Conservation (phyloP, 2,797 vertebrate genomes). For the Chiloscyllium punctatum region DNA sequence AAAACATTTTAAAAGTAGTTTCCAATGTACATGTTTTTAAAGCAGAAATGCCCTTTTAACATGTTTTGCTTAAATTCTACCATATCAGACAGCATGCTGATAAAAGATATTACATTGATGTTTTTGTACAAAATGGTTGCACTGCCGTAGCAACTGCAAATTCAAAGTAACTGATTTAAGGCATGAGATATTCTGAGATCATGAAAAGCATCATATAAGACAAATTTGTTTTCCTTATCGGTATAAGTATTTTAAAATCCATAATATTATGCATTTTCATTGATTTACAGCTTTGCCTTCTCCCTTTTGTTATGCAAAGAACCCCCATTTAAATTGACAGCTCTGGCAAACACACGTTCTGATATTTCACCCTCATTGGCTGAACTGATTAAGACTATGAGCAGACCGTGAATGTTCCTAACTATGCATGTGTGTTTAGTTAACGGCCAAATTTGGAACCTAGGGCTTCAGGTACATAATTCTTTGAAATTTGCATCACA, state of each 20-base stretch:
- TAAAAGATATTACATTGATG: background rate
- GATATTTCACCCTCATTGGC: background rate
- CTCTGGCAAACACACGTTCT: background rate
- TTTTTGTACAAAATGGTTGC: background rate
- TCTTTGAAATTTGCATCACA: too few species aligned
- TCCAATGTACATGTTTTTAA: too few species aligned
- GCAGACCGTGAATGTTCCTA: background rate
- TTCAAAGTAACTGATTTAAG: background rate
- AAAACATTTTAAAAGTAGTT: too few species aligned
- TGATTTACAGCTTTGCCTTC: background rate
- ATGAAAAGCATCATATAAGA: too few species aligned
- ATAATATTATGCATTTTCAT: background rate
- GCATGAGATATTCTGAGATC: too few species aligned
- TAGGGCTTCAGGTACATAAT: too few species aligned
- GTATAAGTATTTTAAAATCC: background rate
- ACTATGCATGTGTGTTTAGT: background rate
- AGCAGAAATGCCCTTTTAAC: too few species aligned
- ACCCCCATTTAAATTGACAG: background rate
- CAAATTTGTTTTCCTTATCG: background rate
- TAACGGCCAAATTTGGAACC: background rate
- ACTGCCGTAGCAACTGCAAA: background rate
- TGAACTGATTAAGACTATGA: background rate
- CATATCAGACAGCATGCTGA: too few species aligned
- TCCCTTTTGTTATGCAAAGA: background rate
- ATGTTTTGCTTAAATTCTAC: too few species aligned